Base-by-base conservation (phyloP, 1,140 invertebrate genomes). In the Drosophila pseudoananassae region DNA sequence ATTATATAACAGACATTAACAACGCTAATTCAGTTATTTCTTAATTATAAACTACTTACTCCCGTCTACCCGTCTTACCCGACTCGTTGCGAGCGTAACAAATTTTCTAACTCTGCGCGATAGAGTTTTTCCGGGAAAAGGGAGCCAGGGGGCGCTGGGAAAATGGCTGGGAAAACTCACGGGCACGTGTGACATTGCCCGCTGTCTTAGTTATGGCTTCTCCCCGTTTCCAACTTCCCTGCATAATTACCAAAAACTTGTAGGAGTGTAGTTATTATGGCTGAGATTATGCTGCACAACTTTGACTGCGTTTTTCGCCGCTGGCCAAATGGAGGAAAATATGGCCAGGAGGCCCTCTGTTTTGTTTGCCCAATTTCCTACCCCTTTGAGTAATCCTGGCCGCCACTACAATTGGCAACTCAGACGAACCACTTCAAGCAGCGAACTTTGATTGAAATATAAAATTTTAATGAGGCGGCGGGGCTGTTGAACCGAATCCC, bases 1-100 rank as follows among this genome's bases (percentile, higher is more conserved):
- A 45, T 68, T 82, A 74, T 60, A 68, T 65, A 78, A 81, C 52
- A 80, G 85, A 84, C 81, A 90, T 90, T 90, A 90, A 83, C 78
- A 90, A 87, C 87, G 87, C 78, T 90, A 90, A 90, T 90, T 90
- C 87, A 83, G 87, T 90, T 90, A 90, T 87, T 84, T 90, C 87
- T 90, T 90, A 90, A 90, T 90, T 90, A 90, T 90, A 90, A 90
- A 82, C 87, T 90, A 87, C 83, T 87, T 87, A 87, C 65, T 59
- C 50, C 25, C 25, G 25, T 27, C 25, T 27, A 27, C 50, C 61
- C 75, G 56, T 53, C 64, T 78, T 27, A 27, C 50, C 61, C 75
- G 59, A 57, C 64, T 75, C 75, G 65, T 75, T 77, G 74, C 69
- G 68, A 87, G 82, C 77, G 65, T 64, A 54, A 57, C 82, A 54